Conservation (phyloP, 1,140 invertebrate genomes). For the Drosophila teissieri region DNA sequence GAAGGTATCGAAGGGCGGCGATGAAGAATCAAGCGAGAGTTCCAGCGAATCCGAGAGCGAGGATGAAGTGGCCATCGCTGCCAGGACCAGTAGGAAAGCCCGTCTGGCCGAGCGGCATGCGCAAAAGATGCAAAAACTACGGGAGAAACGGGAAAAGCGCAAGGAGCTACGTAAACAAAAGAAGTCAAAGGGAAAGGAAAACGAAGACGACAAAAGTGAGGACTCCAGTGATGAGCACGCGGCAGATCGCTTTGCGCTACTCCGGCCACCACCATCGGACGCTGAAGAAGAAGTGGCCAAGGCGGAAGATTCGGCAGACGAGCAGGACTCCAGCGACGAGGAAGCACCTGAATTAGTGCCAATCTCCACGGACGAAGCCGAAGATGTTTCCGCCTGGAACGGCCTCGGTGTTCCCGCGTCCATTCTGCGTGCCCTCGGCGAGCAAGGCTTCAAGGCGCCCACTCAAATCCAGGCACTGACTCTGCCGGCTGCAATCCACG, state of each 20-base stretch:
- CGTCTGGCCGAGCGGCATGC: constrained; percentile 54
- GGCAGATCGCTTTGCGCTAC: constrained; percentile 61
- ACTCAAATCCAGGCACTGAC: constrained; percentile 93
- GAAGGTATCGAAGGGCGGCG: constrained; percentile 35
- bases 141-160: constrained; percentile 64
- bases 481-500: constrained; percentile 94
- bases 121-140: constrained; percentile 57
- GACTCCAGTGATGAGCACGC: constrained; percentile 50
- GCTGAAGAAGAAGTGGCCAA: constrained; percentile 16
- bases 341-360: constrained; percentile 43
- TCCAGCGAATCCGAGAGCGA: constrained; percentile 52
- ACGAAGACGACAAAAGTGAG: constrained; percentile 8
- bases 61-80: not conserved
- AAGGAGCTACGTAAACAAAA: constrained; percentile 61
- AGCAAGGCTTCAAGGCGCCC: constrained; percentile 91
- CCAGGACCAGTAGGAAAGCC: constrained; percentile 48
- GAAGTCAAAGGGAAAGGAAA: constrained; percentile 8
- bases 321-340: constrained; percentile 19
- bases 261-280: constrained; percentile 57
- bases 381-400: constrained; percentile 87
- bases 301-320: not conserved
- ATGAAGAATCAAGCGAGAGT: constrained; percentile 50
- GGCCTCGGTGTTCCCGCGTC: constrained; percentile 88
- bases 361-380: not conserved
- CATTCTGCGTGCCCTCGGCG: constrained; percentile 90